phyloP scores from a whole-genome alignment of 2,113 vertebrate species.

The rabbit (Oryctolagus cuniculus) region DNA sequence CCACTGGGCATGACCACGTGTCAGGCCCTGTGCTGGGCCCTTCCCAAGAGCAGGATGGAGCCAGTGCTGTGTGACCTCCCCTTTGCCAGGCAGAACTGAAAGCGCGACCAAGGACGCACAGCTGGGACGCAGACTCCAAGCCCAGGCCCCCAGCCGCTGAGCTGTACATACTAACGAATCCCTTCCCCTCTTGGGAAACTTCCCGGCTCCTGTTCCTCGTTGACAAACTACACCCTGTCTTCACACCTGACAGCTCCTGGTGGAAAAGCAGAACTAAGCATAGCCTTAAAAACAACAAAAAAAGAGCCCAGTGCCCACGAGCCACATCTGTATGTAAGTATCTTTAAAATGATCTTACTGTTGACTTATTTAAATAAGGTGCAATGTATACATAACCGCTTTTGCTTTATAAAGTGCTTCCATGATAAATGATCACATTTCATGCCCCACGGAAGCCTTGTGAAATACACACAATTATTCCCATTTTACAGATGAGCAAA shows the following conservation, averaged over 20 bases:
- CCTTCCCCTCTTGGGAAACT: not conserved
- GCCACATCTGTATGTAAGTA: not conserved
- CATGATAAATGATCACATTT: not conserved
- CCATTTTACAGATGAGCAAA: not conserved
- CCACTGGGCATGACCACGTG: not conserved
- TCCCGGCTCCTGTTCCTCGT: not conserved
- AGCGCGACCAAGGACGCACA: not conserved
- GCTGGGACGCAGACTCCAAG: not conserved
- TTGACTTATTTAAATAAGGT: not conserved
- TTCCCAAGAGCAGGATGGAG: accelerated
- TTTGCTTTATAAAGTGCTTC: not conserved
- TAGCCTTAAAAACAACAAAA: not conserved
- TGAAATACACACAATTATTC: not conserved
- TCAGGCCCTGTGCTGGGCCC: not conserved
- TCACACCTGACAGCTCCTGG: not conserved
- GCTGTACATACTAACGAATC: not conserved
- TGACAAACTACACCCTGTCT: not conserved
- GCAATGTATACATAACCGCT: not conserved
- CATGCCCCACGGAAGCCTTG: not conserved
- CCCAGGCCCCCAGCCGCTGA: not conserved
- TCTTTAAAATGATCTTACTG: slow-evolving; percentile 51
- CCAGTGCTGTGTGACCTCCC: not conserved
- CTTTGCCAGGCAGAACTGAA: not conserved
- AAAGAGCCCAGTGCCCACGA: not conserved
- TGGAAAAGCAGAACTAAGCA: not conserved